These are phyloP conservation scores for Branchellion lobata DNA, from an alignment of 2,888 invertebrate species.

Conservation along the genomic window DNA sequence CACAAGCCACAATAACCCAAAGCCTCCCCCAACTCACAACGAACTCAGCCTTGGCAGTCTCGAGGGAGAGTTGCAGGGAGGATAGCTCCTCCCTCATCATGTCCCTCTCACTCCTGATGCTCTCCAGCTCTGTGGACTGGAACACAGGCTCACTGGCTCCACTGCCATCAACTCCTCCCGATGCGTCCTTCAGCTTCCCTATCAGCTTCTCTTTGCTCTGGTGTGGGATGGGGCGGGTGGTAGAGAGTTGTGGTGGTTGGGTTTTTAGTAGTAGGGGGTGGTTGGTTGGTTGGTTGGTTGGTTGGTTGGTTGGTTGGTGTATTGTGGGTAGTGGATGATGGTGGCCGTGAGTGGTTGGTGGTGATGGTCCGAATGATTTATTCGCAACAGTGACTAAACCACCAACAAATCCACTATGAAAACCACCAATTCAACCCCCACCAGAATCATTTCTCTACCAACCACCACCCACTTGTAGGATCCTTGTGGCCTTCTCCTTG, in stretches of 20 bases:
- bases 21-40: conserved; percentile 55
- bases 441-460: too few species aligned
- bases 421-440: not conserved
- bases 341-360: too few species aligned
- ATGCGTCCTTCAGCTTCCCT: conserved; percentile 52
- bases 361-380: too few species aligned
- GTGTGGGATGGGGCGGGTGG: too few species aligned
- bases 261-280: too few species aligned
- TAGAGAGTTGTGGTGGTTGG: too few species aligned
- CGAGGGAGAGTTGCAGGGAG: conserved; percentile 63
- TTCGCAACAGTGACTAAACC: too few species aligned
- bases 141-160: conserved; percentile 54
- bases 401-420: not conserved
- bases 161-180: conserved; percentile 49
- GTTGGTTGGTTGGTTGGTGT: too few species aligned
- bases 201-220: conserved; percentile 71
- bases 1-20: not conserved
- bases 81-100: conserved; percentile 68
- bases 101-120: conserved; percentile 68
- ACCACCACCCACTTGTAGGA: conserved; percentile 73
- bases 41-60: conserved; percentile 65
- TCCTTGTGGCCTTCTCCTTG: conserved; percentile 75
- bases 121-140: conserved; percentile 66
- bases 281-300: too few species aligned
- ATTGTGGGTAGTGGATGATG: too few species aligned